A percentile compares a stretch with the other conserved stretches of the same genome.
Evolutionary conservation across 2,797 vertebrate species (phyloP).

Genomic region (Acridotheres tristis): DNA sequence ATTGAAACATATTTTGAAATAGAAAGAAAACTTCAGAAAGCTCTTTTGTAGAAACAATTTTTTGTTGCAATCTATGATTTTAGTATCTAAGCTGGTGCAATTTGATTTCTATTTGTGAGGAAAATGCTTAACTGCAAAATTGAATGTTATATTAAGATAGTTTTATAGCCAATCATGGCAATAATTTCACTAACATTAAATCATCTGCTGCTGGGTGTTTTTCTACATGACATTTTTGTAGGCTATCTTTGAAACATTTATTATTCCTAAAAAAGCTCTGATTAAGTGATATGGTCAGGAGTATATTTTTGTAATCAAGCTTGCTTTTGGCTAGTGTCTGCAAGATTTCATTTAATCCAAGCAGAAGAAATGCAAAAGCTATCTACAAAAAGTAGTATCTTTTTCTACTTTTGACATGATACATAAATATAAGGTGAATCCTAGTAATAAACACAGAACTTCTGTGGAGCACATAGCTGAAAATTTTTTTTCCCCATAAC

Average conservation of each 20-base stretch:
- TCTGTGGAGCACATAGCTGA: background rate
- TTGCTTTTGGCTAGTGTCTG: background rate
- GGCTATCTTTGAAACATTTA: conserved; percentile 17
- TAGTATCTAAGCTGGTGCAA: background rate
- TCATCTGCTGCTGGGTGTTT: conserved; percentile 3
- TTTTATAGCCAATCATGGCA: conserved; percentile 18
- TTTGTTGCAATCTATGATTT: background rate
- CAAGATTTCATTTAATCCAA: conserved; percentile 4
- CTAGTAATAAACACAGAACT: background rate
- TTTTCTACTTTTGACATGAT: background rate
- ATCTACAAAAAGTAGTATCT: background rate
- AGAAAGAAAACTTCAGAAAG: background rate
- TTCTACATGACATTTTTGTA: background rate
- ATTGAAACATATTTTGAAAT: background rate
- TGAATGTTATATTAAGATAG: conserved; percentile 11
- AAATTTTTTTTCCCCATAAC: background rate
- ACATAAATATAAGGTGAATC: background rate
- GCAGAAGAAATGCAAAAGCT: background rate
- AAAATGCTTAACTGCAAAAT: conserved; percentile 31
- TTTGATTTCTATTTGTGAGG: conserved; percentile 14
- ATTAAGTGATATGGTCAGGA: background rate
- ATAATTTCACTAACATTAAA: conserved; percentile 29
- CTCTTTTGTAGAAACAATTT: background rate
- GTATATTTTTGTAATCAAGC: conserved; percentile 10
- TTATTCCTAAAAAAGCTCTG: background rate